Evolutionary conservation across 2,888 invertebrate species (phyloP), one percentile per base, ranked within the genome.

Genomic region (Melanostoma scalare): DNA sequence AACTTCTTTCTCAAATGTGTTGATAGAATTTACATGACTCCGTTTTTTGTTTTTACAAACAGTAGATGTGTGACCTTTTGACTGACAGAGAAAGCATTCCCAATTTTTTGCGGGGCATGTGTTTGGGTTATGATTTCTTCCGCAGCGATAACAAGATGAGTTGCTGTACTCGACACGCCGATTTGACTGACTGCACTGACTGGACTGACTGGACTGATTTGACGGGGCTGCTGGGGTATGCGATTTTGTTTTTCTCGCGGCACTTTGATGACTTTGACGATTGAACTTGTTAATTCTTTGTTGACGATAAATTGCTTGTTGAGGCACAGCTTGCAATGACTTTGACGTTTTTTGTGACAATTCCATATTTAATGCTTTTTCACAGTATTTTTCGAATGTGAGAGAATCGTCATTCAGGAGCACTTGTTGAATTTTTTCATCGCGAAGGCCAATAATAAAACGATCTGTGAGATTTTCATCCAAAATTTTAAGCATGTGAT

Each of bases 401-500:
- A 52, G 52, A 8, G 52, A 52, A 52, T 52, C 52, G 8, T 53
- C 35, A 53, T 53, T 53, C 35, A 53, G n/a, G n/a, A 53, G 53
- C 5, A 53, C 35, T 35, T 53, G 53, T 53, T 53, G 53, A 53
- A 53, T 53, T 53, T 53, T 53, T 33, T 53, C 53, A 53, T 53
- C 36, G 5, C 60, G 35, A 33, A 78, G 35, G 0, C 73, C 92
- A 46, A 86, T 86, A 9, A 68, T 79, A 31, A 78, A 78, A 20
- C 60, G 55, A 63, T 78, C 78, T 4, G 44, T 38, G 20, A 77
- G 48, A n/a, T 4, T 6, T 38, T 69, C 69, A 30, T 76, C 69
- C 36, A 76, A 42, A 8, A 77, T 44, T 36, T 69, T 77, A 10
- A 44, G 42, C 44, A 67, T 44, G 40, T 78, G 36, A 20, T 40